Base-by-base conservation (phyloP, 2,113 vertebrate species). In the Podarcis muralis region DNA sequence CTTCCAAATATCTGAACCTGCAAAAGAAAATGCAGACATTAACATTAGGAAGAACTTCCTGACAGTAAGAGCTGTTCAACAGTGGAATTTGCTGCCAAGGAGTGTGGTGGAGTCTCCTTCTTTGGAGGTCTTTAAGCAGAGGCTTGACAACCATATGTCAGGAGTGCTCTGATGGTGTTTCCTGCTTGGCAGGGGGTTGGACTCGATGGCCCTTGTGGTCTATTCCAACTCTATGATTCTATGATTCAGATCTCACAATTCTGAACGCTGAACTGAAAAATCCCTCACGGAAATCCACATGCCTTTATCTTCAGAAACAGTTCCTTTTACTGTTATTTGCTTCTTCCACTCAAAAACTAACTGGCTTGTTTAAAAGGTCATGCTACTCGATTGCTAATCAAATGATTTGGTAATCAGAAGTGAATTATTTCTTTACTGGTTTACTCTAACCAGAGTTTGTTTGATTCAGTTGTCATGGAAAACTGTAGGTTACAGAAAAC, bases 1-100 rank as follows among this genome's bases (percentile, higher is more conserved):
- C 99, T 99, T 96, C 99, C 99, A 96, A 99, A 99, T 96, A 99
- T 98, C 94, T 99, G 98, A 76, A 99, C 98, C 98, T 99, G 93
- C 7, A 96, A 95, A 86, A 77, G 75, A 76, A 59, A n/a, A n/a
- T n/a, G n/a, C n/a, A n/a, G n/a, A n/a, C n/a, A n/a, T n/a, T n/a
- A n/a, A n/a, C n/a, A n/a, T n/a, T n/a, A n/a, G n/a, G n/a, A n/a
- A n/a, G n/a, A n/a, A n/a, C n/a, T n/a, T n/a, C n/a, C n/a, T n/a
- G n/a, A n/a, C n/a, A n/a, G n/a, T n/a, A n/a, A n/a, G n/a, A n/a
- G n/a, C n/a, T n/a, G n/a, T n/a, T n/a, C n/a, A n/a, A n/a, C n/a
- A n/a, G n/a, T n/a, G n/a, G n/a, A n/a, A n/a, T n/a, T n/a, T n/a
- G n/a, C n/a, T n/a, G n/a, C n/a, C n/a, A n/a, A n/a, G n/a, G n/a